Base-by-base conservation (phyloP, 2,888 invertebrate genomes). In the Lasioglossum malachurum region DNA sequence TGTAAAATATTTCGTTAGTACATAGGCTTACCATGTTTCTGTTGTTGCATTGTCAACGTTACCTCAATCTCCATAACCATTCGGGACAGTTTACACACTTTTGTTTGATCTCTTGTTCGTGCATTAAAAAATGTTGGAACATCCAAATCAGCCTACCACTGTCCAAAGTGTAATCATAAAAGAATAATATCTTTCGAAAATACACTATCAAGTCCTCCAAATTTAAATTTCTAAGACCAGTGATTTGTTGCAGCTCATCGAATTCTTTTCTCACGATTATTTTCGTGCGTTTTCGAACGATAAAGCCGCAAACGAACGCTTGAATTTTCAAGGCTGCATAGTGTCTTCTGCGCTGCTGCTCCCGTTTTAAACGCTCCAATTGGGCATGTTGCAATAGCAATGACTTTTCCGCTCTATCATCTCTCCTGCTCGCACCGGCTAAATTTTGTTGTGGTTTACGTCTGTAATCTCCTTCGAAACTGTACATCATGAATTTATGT, bases 401-500 rank as follows among this genome's bases (percentile, higher is more conserved):
- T 93, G 98, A 97, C 91, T 97, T 96, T 74, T 96, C 74, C 14
- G 74, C 23, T 53, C 7, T 49, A 53, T 53, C 97, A 88, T 97
- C 97, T 89, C 97, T 96, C 82, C 96, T 96, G 93, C 98, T 98
- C n/a, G 97, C 97, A 84, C 99, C 99, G 85, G 98, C 97, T 91
- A 99, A 96, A 95, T 98, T 98, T 96, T 99, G 99, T 93, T 97
- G 97, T 14, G 99, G 99, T 95, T 97, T 97, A 76, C 98, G 96
- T 93, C 98, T 97, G 95, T 97, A 98, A 95, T 99, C 98, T 81
- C 99, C 99, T 95, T 99, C 99, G 95, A 99, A 99, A 93, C 98
- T 96, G 92, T 96, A 97, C 96, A 96, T 96, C 71, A 78, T 93
- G 84, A 71, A 53, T 67, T 57, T 71, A 64, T 69, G 75, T 79